These are phyloP conservation scores for Sporophila hypoxantha DNA, from an alignment of 2,113 vertebrate genomes.

Conservation along the genomic window DNA sequence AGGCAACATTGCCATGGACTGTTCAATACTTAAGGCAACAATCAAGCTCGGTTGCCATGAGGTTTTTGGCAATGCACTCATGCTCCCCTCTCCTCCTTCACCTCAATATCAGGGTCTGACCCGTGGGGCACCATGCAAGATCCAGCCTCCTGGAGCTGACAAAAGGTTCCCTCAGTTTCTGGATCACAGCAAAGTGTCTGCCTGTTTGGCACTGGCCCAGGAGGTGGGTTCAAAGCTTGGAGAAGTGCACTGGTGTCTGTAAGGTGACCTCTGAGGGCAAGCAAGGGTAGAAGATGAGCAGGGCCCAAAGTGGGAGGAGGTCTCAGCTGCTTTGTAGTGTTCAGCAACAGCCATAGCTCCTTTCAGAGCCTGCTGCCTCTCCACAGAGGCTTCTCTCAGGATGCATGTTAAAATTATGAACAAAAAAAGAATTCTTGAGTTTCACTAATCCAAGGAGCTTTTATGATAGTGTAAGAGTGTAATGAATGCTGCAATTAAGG, in stretches of 20 bases:
- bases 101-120: neutral
- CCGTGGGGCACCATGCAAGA: too few relatives aligned
- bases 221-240: neutral
- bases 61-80: rapidly evolving
- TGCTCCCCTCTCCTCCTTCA: neutral
- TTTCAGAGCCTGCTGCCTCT: neutral
- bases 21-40: too few relatives aligned
- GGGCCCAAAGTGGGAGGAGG: neutral
- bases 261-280: neutral
- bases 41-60: neutral
- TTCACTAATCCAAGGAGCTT: neutral
- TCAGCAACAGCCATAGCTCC: neutral
- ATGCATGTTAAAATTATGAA: neutral
- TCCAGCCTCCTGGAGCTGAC: neutral
- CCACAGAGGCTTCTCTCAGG: neutral
- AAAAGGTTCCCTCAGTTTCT: neutral
- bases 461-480: neutral
- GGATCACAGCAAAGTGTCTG: neutral
- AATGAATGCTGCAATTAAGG: neutral
- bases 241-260: neutral
- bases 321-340: neutral
- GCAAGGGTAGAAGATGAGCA: neutral
- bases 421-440: neutral
- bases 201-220: neutral
- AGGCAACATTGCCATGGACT: too few relatives aligned